Conservation (phyloP, 2,797 vertebrate species). For the Chaetodon trifasciatus region DNA sequence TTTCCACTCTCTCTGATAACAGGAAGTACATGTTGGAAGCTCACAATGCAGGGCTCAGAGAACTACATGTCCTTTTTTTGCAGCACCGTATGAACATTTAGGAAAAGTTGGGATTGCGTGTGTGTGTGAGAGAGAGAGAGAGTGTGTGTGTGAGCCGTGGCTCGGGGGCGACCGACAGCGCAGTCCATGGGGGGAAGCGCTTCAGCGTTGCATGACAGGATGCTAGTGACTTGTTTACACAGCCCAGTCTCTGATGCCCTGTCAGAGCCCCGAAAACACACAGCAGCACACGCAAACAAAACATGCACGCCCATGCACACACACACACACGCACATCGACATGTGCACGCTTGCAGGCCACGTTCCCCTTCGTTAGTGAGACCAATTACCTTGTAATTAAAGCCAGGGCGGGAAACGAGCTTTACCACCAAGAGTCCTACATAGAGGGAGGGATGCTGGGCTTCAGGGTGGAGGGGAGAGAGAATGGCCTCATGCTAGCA, state of each 20-base stretch:
- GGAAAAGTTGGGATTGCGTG: not conserved
- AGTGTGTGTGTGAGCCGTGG: not conserved
- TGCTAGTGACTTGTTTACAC: slow-evolving; percentile 63
- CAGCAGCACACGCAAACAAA: slow-evolving; percentile 17
- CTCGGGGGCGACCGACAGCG: slow-evolving; percentile 15
- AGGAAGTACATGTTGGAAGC: slow-evolving; percentile 13
- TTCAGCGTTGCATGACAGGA: slow-evolving; percentile 59
- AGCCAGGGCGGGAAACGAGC: slow-evolving; percentile 52
- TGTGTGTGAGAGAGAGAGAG: not conserved
- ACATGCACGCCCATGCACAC: not conserved
- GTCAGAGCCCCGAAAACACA: slow-evolving; percentile 52
- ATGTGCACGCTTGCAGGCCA: slow-evolving; percentile 7
- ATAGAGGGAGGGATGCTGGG: slow-evolving; percentile 20
- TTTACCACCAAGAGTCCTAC: slow-evolving; percentile 46
- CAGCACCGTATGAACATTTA: slow-evolving; percentile 14
- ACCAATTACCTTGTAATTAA: slow-evolving; percentile 74
- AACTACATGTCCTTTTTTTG: slow-evolving; percentile 24
- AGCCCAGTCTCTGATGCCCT: slow-evolving; percentile 53
- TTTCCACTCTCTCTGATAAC: slow-evolving; percentile 17
- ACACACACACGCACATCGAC: slow-evolving; percentile 16
- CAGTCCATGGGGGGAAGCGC: slow-evolving; percentile 29
- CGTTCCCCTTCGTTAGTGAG: slow-evolving; percentile 56
- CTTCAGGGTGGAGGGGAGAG: slow-evolving; percentile 9
- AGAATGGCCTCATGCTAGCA: slow-evolving; percentile 27
- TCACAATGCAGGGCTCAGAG: not conserved